These are phyloP conservation scores for Lepidurus couesii DNA, from an alignment of 1,140 invertebrate species.

Conservation along the genomic window DNA sequence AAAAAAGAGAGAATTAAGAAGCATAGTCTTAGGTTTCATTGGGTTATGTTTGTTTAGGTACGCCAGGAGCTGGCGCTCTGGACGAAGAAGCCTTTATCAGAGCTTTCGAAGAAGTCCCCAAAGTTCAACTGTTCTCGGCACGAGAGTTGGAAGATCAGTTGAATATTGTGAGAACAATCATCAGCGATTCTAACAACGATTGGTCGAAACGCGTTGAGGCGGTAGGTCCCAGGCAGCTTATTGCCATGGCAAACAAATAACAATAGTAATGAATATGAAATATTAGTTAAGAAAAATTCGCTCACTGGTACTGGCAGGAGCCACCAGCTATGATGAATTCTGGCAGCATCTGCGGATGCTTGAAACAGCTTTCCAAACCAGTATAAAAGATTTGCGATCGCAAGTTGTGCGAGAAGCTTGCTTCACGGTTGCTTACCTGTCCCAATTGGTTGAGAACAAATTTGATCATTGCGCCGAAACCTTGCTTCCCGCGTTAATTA, in stretches of 20 bases:
- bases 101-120: conserved; percentile 76
- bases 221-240: conserved; percentile 51
- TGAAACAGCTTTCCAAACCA: conserved; percentile 71
- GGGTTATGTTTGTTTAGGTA: conserved; percentile 21
- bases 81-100: conserved; percentile 81
- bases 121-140: conserved; percentile 71
- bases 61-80: conserved; percentile 67
- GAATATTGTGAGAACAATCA: conserved; percentile 63
- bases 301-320: conserved; percentile 71
- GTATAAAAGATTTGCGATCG: conserved; percentile 80
- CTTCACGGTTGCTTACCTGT: conserved; percentile 86
- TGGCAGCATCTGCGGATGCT: conserved; percentile 66
- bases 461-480: conserved; percentile 78
- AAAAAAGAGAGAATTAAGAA: background rate
- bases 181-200: conserved; percentile 74
- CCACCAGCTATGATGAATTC: conserved; percentile 75
- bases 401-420: conserved; percentile 91
- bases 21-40: background rate
- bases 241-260: background rate
- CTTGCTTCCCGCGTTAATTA: conserved; percentile 75
- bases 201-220: conserved; percentile 89
- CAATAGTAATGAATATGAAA: conserved; percentile 3
- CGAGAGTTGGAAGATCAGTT: conserved; percentile 79
- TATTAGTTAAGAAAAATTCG: conserved; percentile 75
- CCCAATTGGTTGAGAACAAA: conserved; percentile 72